phyloP scores from a whole-genome alignment of 2,797 vertebrate species.

The Acanthurus lineatus region DNA sequence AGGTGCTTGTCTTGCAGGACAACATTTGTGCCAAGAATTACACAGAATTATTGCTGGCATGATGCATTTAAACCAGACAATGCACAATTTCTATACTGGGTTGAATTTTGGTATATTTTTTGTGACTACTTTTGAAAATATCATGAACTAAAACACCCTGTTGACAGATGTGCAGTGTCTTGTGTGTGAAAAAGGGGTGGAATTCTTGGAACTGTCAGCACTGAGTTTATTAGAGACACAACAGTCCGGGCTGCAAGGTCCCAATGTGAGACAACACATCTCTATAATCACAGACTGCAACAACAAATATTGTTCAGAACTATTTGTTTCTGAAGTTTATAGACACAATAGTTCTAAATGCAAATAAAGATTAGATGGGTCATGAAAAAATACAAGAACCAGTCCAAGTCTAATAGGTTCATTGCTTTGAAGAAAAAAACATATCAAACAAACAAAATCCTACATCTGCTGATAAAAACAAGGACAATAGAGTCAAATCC shows the following conservation, averaged over 20 bases:
- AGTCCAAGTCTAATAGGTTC: no score
- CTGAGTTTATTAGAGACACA: no score
- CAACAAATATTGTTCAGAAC: no score
- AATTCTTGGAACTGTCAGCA: background rate
- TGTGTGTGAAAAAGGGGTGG: background rate
- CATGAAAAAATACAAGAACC: background rate
- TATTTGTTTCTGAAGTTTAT: no score
- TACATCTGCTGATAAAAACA: background rate
- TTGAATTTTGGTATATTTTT: no score
- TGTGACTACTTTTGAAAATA: constrained; percentile 10
- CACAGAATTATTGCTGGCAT: background rate
- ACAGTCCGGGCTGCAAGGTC: no score
- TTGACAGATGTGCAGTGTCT: background rate
- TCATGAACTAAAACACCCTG: background rate
- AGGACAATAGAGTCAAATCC: background rate
- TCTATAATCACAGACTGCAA: no score
- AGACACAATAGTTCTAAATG: no score
- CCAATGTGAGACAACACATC: no score
- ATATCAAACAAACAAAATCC: background rate
- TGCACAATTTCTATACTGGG: background rate
- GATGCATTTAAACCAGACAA: constrained; percentile 10
- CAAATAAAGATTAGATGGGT: no score
- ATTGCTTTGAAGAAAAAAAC: background rate
- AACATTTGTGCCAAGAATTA: background rate
- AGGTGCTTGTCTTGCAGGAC: constrained; percentile 9